Evolutionary conservation across 2,888 invertebrate genomes (phyloP), one percentile per base, ranked within the genome.

Genomic region (Argyresthia goedartella): DNA sequence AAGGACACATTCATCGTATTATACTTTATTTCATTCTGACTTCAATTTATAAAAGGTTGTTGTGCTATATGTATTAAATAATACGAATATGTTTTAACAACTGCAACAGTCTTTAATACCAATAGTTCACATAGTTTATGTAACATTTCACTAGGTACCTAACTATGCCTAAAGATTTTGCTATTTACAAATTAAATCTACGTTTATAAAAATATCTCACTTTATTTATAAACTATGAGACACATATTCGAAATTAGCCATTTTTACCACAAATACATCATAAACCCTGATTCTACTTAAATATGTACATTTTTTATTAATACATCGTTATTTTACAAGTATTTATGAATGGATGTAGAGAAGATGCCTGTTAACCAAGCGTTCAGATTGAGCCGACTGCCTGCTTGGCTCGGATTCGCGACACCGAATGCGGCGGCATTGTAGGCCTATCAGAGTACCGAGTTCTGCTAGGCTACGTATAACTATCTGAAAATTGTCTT

Each of bases 61-160:
- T 16, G 8, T n/a, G 25, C 33, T 47, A 11, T 39, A n/a, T n/a
- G n/a, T n/a, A 6, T 39, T 11, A 39, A 39, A 39, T 39, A 41
- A 39, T 16, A 36, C 49, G 49, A 52, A 15, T 13, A 11, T 15
- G 33, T 51, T 13, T 45, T 45, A 51, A 45, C 46, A 51, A 46
- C 50, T 50, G 50, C 50, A 50, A 50, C 50, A 50, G 50, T 50
- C 42, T 50, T 50, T 50, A 50, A 50, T 50, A 50, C 50, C 50
- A 50, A 50, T 50, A 50, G 42, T 50, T 42, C 41, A 42, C 42
- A 50, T 25, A 50, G 50, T 42, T 50, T 50, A 50, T 50, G 41
- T 50, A 50, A 41, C 50, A 50, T 42, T 50, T 50, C 50, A 33
- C 36, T 41, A 49, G 11, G 14, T 49, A 49, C 49, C 49, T 49